Conservation (phyloP, 53 echinoderm and acorn worm genomes). For the Zoroaster sp. region DNA sequence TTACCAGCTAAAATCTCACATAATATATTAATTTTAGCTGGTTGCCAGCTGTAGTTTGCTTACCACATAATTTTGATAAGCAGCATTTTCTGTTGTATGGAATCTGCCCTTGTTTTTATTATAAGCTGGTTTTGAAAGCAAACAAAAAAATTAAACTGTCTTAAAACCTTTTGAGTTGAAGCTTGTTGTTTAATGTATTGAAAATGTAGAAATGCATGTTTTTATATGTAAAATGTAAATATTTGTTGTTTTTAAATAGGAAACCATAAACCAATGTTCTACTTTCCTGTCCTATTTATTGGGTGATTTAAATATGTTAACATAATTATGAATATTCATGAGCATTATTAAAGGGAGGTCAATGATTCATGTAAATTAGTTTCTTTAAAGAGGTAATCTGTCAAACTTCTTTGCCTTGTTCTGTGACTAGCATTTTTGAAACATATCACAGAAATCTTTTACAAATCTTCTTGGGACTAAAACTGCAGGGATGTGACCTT, state of each 20-base stretch:
- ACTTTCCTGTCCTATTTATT: constrained; percentile 36
- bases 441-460: too few relatives aligned
- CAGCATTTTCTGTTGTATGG: too few relatives aligned
- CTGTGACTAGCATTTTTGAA: not conserved
- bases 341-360: not conserved
- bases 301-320: constrained; percentile 2
- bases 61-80: not conserved
- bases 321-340: not conserved
- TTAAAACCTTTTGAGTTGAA: not conserved
- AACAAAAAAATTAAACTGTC: not conserved
- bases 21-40: not conserved
- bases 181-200: not conserved
- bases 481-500: too few relatives aligned
- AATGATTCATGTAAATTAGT: not conserved
- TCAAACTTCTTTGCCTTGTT: not conserved
- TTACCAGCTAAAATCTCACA: not conserved
- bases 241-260: constrained; percentile 20
- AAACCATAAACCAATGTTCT: not conserved
- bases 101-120: not conserved
- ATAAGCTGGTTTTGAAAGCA: not conserved
- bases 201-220: constrained; percentile 40
- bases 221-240: constrained; percentile 49
- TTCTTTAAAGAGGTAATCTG: not conserved
- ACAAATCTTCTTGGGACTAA: too few relatives aligned
- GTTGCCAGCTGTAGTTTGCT: not conserved